phyloP scores from a whole-genome alignment of 1,140 invertebrate species.

The Drosophila ogumai region DNA sequence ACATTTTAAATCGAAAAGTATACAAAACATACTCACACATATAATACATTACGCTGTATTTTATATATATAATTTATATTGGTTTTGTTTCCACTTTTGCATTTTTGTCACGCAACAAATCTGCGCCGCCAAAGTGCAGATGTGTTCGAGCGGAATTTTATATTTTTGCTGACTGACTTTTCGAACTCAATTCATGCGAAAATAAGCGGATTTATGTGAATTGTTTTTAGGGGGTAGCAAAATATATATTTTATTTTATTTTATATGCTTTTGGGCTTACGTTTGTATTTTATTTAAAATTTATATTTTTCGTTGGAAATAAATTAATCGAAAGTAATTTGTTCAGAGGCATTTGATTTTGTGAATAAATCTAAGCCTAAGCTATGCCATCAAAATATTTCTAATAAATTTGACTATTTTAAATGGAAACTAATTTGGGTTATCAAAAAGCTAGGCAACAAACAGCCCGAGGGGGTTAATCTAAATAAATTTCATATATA shows the following conservation, averaged over 20 bases:
- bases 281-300: constrained; percentile 37
- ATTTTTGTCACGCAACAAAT: constrained; percentile 57
- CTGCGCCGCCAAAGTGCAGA: constrained; percentile 37
- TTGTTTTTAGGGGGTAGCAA: neutral
- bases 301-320: constrained; percentile 2
- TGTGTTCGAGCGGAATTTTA: constrained; percentile 45
- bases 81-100: constrained; percentile 18
- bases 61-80: constrained; percentile 36
- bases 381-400: constrained; percentile 17
- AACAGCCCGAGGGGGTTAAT: neutral
- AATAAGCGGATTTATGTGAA: constrained; percentile 62
- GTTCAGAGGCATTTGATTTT: neutral
- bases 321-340: constrained; percentile 32
- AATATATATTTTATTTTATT: constrained; percentile 20
- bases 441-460: neutral
- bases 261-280: constrained; percentile 11
- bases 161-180: constrained; percentile 49
- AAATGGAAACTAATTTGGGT: constrained; percentile 9
- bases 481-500: neutral
- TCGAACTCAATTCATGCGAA: constrained; percentile 47
- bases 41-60: constrained; percentile 8
- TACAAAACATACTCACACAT: constrained; percentile 7
- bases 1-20: constrained; percentile 44
- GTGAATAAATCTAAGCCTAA: neutral
- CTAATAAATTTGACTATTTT: constrained; percentile 7